These are phyloP conservation scores for Clarias pachynema DNA, from an alignment of 2,797 vertebrate species.

Conservation along the genomic window DNA sequence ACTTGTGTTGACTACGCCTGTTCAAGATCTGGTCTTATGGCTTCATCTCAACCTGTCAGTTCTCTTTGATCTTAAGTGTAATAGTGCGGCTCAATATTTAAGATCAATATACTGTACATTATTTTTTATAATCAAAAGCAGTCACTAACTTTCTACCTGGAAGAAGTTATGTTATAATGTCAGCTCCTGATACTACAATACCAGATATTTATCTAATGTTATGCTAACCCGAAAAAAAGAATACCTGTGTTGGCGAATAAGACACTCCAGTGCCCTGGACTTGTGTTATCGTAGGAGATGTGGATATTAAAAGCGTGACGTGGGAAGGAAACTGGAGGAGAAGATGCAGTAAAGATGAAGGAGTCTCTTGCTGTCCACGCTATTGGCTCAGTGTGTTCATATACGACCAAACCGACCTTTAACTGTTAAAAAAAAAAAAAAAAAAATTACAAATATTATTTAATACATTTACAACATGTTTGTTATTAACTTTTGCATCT, in stretches of 20 bases:
- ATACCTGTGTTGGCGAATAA: slow-evolving; percentile 78
- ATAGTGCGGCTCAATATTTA: neutral
- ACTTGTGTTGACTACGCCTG: neutral
- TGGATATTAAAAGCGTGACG: slow-evolving; percentile 78
- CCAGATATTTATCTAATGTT: neutral
- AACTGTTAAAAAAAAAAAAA: slow-evolving; percentile 68
- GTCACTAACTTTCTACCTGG: neutral
- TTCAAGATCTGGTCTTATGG: neutral
- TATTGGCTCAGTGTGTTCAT: slow-evolving; percentile 76
- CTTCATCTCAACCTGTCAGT: neutral
- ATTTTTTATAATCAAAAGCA: neutral
- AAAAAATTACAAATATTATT: neutral
- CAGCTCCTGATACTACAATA: neutral
- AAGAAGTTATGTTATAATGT: neutral
- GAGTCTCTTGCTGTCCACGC: slow-evolving; percentile 79
- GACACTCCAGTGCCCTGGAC: slow-evolving; percentile 62
- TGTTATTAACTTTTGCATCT: neutral
- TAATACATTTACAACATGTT: neutral
- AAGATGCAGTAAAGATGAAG: slow-evolving; percentile 82
- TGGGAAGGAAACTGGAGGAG: slow-evolving; percentile 79
- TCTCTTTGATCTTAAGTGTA: neutral
- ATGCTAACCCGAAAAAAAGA: neutral
- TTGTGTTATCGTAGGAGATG: slow-evolving; percentile 78
- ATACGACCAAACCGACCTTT: slow-evolving; percentile 76
- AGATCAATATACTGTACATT: neutral